Conservation (phyloP, 2,113 vertebrate genomes). For the Sylvia atricapilla region DNA sequence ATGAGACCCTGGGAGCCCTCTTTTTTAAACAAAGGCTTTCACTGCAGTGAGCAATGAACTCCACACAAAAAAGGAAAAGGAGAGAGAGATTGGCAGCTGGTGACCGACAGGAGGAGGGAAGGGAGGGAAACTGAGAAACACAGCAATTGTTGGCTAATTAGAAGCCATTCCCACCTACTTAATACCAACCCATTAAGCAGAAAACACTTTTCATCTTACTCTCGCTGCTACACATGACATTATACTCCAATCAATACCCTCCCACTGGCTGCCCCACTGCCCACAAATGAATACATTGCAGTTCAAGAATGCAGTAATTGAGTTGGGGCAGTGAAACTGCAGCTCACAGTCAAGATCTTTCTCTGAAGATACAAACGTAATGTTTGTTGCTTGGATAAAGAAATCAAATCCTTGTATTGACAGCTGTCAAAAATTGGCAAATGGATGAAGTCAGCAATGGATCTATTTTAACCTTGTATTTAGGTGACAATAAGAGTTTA, state of each 20-base stretch:
- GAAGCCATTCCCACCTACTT: constrained; percentile 90
- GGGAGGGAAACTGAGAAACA: constrained; percentile 79
- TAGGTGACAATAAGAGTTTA: background rate
- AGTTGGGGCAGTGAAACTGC: constrained; percentile 76
- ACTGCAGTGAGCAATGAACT: constrained; percentile 81
- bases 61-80: constrained; percentile 73
- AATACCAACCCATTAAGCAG: constrained; percentile 95
- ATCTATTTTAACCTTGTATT: background rate
- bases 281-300: constrained; percentile 83
- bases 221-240: constrained; percentile 85
- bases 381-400: constrained; percentile 70
- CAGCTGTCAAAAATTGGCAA: constrained; percentile 68
- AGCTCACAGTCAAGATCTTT: constrained; percentile 51
- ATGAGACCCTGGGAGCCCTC: constrained; percentile 89
- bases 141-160: constrained; percentile 89
- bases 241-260: constrained; percentile 87
- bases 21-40: constrained; percentile 85
- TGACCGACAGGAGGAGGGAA: constrained; percentile 77
- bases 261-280: constrained; percentile 82
- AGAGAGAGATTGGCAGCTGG: constrained; percentile 84
- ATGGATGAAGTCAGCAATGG: background rate
- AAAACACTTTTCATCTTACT: constrained; percentile 82
- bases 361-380: constrained; percentile 66
- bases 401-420: constrained; percentile 71
- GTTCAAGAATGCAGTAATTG: constrained; percentile 89